phyloP scores from a whole-genome alignment of 1,140 invertebrate species.

The Ceratosolen fusciceps region DNA sequence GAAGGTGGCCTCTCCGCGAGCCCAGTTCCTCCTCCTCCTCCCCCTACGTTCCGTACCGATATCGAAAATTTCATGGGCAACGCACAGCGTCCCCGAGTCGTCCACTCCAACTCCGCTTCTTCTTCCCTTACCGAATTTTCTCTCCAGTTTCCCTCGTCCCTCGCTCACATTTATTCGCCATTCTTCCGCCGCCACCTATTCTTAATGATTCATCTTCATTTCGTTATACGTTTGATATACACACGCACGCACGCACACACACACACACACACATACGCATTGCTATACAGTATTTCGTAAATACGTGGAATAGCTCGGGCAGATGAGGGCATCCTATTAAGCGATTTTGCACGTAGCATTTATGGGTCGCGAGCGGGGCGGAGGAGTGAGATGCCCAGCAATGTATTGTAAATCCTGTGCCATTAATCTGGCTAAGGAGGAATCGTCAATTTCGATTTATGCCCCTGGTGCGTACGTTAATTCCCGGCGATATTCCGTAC shows the following conservation, averaged over 20 bases:
- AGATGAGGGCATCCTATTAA: neutral
- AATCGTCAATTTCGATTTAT: neutral
- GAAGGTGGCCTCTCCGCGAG: neutral
- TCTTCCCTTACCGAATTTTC: too few species aligned
- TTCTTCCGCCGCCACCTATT: too few species aligned
- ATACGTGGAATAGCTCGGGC: neutral
- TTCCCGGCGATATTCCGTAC: neutral
- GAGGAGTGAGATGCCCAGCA: too few species aligned
- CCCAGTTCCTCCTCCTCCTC: conserved; percentile 23
- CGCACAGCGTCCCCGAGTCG: neutral
- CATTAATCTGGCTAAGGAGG: neutral
- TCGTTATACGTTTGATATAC: conserved; percentile 4
- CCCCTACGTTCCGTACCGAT: conserved; percentile 20
- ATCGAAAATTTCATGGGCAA: conserved; percentile 12
- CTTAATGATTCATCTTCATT: too few species aligned
- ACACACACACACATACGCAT: conserved; percentile 5
- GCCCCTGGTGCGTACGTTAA: neutral
- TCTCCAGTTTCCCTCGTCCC: too few species aligned
- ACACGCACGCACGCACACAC: neutral
- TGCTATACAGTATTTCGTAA: neutral
- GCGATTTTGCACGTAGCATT: neutral
- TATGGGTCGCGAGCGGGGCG: neutral
- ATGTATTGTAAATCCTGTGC: neutral
- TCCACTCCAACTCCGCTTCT: neutral
- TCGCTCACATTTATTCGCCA: too few species aligned